These are phyloP conservation scores for Neria commutata DNA, from an alignment of 2,888 invertebrate genomes.

Conservation along the genomic window DNA sequence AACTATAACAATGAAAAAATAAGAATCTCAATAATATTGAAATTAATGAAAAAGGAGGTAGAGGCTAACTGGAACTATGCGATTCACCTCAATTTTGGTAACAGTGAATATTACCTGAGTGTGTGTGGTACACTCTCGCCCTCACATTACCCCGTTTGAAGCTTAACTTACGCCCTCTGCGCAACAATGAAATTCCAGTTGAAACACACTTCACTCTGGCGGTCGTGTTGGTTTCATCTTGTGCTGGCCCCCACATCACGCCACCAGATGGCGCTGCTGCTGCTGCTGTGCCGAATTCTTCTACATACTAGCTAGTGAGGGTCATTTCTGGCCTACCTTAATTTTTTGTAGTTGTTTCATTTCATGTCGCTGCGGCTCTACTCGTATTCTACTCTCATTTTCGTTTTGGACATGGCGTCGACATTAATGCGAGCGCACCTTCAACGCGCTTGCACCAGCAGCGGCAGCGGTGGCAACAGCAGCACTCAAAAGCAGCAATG, in stretches of 20 bases:
- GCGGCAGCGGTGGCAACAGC: constrained; percentile 7
- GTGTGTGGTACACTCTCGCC: constrained; percentile 14
- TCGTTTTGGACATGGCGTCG: too few species aligned
- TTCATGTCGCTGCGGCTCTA: neutral
- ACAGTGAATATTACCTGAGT: too few species aligned
- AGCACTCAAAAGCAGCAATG: neutral
- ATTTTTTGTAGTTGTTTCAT: neutral
- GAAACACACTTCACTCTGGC: too few species aligned
- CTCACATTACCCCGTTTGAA: too few species aligned
- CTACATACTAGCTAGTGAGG: constrained; percentile 18
- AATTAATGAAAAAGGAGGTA: constrained; percentile 41
- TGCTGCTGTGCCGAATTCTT: too few species aligned
- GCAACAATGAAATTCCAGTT: too few species aligned
- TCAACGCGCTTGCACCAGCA: too few species aligned
- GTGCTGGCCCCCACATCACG: too few species aligned
- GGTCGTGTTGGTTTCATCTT: too few species aligned
- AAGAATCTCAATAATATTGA: neutral
- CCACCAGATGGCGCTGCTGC: constrained; percentile 36
- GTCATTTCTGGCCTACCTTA: neutral
- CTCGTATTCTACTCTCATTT: neutral
- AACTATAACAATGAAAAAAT: neutral
- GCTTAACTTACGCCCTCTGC: too few species aligned
- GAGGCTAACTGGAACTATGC: constrained; percentile 42
- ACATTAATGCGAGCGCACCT: too few species aligned
- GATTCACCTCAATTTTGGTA: constrained; percentile 10